Percentiles rank a stretch among this genome's conserved stretches.
These are phyloP conservation scores for Fulica atra DNA, from an alignment of 2,113 vertebrate genomes.

Conservation along the genomic window DNA sequence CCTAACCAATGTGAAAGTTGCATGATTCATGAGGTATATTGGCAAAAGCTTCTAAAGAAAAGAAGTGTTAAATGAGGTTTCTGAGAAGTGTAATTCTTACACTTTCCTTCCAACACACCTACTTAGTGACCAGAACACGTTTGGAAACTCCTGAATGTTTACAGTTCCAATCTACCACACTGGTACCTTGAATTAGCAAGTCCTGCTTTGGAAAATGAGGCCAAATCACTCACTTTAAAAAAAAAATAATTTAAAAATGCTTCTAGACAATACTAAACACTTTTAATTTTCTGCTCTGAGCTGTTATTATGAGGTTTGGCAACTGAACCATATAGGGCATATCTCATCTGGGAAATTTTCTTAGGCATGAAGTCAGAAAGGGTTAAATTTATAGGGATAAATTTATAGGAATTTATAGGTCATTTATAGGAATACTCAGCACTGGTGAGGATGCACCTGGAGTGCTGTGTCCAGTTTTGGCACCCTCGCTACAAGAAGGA, in stretches of 20 bases:
- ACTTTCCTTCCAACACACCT: not conserved
- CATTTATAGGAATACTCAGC: too few species aligned
- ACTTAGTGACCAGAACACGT: not conserved
- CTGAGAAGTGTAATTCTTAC: not conserved
- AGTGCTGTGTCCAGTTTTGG: too few species aligned
- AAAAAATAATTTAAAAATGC: too few species aligned
- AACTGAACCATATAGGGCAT: not conserved
- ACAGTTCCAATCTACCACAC: not conserved
- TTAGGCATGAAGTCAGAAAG: not conserved
- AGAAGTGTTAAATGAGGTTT: not conserved
- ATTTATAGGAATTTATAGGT: too few species aligned
- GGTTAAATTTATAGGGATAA: too few species aligned
- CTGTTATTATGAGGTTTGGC: not conserved
- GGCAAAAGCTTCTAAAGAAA: not conserved
- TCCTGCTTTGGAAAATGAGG: not conserved
- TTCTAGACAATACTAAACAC: not conserved
- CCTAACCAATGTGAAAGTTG: not conserved
- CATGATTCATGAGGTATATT: not conserved
- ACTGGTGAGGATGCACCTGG: too few species aligned
- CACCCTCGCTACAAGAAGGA: too few species aligned
- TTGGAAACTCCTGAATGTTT: not conserved
- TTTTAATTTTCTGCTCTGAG: not conserved
- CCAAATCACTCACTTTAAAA: not conserved
- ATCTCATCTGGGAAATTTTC: not conserved
- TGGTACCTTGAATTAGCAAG: not conserved